Conservation (phyloP, 2,888 invertebrate species). For the Drosophila demipolita region DNA sequence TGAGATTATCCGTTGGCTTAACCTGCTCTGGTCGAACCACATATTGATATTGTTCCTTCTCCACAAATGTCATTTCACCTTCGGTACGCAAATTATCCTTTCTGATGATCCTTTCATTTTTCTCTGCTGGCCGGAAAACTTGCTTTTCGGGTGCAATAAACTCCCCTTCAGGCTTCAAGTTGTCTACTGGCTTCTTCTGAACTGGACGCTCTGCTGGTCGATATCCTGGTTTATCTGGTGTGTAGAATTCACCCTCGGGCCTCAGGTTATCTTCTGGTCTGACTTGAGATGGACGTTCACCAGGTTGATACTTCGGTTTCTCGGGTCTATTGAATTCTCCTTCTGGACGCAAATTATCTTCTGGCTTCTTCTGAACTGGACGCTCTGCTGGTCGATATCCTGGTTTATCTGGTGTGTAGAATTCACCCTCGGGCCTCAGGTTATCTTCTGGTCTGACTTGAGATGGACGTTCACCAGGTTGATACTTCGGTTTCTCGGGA, state of each 20-base stretch:
- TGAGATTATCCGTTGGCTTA: background rate
- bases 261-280: background rate
- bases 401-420: conserved; percentile 77
- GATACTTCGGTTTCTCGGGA: too few species aligned
- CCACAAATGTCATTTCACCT: conserved; percentile 1
- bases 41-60: background rate
- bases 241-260: background rate
- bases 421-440: too few species aligned
- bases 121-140: background rate
- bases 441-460: too few species aligned
- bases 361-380: too few species aligned
- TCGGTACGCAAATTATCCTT: background rate
- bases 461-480: too few species aligned
- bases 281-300: background rate
- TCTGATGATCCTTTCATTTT: background rate
- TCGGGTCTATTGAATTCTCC: background rate
- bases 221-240: background rate
- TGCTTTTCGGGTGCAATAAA: background rate
- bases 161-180: background rate
- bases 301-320: background rate
- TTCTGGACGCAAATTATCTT: too few species aligned
- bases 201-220: background rate
- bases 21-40: background rate
- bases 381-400: conserved; percentile 80
- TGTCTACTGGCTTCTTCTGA: background rate